A percentile compares a stretch with the other conserved stretches of the same genome.
Evolutionary conservation across 2,888 invertebrate genomes (phyloP).

Genomic region (Drosophila birchii): DNA sequence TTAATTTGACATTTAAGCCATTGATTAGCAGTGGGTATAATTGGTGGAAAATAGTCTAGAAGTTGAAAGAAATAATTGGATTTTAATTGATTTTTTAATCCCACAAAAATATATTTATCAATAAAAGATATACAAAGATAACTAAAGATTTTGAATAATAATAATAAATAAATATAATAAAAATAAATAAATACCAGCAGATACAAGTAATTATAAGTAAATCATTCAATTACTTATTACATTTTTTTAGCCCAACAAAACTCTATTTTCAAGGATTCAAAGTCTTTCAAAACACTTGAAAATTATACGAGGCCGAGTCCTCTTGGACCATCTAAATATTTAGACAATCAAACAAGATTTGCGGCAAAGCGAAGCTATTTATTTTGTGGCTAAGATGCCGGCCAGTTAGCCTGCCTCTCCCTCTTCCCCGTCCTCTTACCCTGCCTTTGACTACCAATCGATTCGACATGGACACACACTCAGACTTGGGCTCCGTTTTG

Average conservation of each 20-base stretch:
- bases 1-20: background rate
- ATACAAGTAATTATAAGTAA: too few relatives aligned
- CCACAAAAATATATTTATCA: too few relatives aligned
- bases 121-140: background rate
- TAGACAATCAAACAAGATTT: conserved; percentile 72
- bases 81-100: too few relatives aligned
- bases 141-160: too few relatives aligned
- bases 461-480: conserved; percentile 37
- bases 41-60: background rate
- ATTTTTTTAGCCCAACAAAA: too few relatives aligned
- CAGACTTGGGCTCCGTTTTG: conserved; percentile 40
- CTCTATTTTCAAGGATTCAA: background rate
- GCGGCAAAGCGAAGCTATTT: conserved; percentile 56
- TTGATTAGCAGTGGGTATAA: background rate
- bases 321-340: conserved; percentile 56
- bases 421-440: background rate
- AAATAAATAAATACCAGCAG: too few relatives aligned
- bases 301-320: conserved; percentile 6
- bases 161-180: too few relatives aligned
- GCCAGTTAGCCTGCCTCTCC: conserved; percentile 17
- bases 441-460: conserved; percentile 36
- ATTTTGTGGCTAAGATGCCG: conserved; percentile 59
- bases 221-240: too few relatives aligned
- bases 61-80: too few relatives aligned
- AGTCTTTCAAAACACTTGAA: conserved; percentile 2